Conservation (phyloP, 2,888 invertebrate genomes). For the Drosophila sordidula region DNA sequence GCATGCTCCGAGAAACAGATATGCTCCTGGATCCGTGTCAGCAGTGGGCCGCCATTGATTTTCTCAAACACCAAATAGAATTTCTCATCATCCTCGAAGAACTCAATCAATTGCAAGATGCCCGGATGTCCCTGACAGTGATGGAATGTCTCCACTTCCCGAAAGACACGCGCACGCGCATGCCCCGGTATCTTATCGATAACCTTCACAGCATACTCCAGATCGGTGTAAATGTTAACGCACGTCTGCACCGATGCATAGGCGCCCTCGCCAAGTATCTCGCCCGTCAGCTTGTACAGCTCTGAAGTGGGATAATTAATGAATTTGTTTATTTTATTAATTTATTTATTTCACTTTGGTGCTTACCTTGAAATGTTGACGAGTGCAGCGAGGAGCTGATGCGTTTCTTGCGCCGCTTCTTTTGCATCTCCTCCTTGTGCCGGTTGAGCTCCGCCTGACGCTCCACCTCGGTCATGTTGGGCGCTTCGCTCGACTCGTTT, state of each 20-base stretch:
- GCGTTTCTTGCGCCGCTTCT: slow-evolving; percentile 94
- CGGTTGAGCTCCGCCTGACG: slow-evolving; percentile 88
- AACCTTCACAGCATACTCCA: slow-evolving; percentile 98
- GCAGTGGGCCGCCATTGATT: slow-evolving; percentile 96
- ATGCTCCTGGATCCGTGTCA: slow-evolving; percentile 96
- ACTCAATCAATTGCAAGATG: slow-evolving; percentile 98
- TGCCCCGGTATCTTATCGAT: slow-evolving; percentile 98
- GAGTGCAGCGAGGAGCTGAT: slow-evolving; percentile 95
- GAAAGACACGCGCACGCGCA: slow-evolving; percentile 96
- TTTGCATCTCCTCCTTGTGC: slow-evolving; percentile 95
- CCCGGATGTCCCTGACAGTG: slow-evolving; percentile 99
- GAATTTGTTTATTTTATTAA: too few species aligned
- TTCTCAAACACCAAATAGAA: slow-evolving; percentile 99
- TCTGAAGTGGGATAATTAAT: slow-evolving; percentile 86
- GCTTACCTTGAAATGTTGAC: slow-evolving; percentile 94
- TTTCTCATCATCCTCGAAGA: slow-evolving; percentile 98
- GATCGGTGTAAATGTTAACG: slow-evolving; percentile 94
- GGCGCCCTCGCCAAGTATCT: slow-evolving; percentile 97
- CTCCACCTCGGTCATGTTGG: slow-evolving; percentile 84
- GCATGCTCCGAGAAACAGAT: slow-evolving; percentile 98
- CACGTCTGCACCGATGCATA: slow-evolving; percentile 98
- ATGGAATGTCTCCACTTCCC: slow-evolving; percentile 99
- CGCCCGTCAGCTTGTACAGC: slow-evolving; percentile 97
- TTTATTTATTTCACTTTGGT: background rate
- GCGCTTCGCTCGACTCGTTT: slow-evolving; percentile 84